These are phyloP conservation scores for Gavialis gangeticus DNA, from an alignment of 2,113 vertebrate species.

Conservation along the genomic window DNA sequence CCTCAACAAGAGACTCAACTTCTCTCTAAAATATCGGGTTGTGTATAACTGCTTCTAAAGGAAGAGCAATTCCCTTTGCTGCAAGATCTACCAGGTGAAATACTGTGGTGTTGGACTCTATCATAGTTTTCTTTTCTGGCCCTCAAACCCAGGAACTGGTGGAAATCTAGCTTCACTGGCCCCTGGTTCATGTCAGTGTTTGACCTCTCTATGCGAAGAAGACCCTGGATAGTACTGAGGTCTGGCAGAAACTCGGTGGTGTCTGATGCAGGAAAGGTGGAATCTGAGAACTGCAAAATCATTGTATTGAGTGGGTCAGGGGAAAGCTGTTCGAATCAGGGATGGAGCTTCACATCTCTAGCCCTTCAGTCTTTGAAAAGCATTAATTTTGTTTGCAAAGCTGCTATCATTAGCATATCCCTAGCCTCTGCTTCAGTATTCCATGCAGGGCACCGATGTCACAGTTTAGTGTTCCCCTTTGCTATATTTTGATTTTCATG, in stretches of 20 bases:
- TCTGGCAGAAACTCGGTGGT: not conserved
- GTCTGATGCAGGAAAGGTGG: not conserved
- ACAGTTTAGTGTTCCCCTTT: not conserved
- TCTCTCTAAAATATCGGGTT: not conserved
- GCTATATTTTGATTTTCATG: not conserved
- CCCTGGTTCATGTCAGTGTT: not conserved
- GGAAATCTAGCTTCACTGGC: conserved; percentile 6
- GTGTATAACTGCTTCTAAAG: not conserved
- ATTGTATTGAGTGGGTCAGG: not conserved
- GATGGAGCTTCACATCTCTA: not conserved
- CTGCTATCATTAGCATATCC: conserved; percentile 10
- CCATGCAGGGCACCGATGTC: not conserved
- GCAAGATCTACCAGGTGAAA: not conserved
- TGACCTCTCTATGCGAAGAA: not conserved
- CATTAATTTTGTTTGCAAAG: conserved; percentile 47
- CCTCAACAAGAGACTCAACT: conserved; percentile 67
- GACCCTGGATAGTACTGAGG: not conserved
- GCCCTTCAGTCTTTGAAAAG: not conserved
- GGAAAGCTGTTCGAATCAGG: too few relatives aligned
- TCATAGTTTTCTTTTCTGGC: conserved; percentile 30
- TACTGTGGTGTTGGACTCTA: not conserved
- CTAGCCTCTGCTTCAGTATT: not conserved
- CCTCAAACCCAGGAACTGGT: conserved; percentile 10
- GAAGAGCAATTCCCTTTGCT: conserved; percentile 27
- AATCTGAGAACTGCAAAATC: not conserved